A percentile compares a stretch with the other conserved stretches of the same genome.
These are phyloP conservation scores for Zaprionus kolodkinae DNA, from an alignment of 1,140 invertebrate species.

Conservation along the genomic window DNA sequence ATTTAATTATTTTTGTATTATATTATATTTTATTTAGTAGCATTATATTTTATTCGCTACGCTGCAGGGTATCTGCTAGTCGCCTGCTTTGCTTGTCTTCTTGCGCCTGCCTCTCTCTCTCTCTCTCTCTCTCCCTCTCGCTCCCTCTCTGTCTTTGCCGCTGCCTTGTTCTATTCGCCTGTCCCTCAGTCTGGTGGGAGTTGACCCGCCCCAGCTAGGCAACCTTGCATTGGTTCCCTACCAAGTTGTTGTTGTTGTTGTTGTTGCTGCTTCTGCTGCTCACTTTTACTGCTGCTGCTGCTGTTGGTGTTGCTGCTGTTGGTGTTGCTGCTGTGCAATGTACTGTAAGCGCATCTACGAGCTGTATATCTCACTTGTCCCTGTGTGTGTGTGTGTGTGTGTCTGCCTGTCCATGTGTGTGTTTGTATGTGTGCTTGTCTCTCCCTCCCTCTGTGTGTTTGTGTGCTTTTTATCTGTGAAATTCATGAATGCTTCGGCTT, in stretches of 20 bases:
- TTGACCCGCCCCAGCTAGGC: conserved; percentile 3
- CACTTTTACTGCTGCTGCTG: conserved; percentile 60
- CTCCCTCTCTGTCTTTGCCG: background rate
- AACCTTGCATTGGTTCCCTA: conserved; percentile 14
- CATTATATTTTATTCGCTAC: background rate
- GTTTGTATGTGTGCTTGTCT: conserved; percentile 7
- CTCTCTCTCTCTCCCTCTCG: too few species aligned
- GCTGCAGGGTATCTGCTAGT: background rate
- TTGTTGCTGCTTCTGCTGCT: conserved; percentile 63
- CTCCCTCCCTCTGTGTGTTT: conserved; percentile 36
- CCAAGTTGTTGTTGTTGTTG: conserved; percentile 35
- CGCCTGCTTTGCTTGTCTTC: background rate
- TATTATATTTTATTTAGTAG: background rate
- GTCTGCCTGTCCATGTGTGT: conserved; percentile 28
- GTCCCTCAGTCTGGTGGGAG: background rate
- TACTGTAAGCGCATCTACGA: conserved; percentile 76
- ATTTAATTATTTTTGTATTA: too few species aligned
- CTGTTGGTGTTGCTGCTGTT: conserved; percentile 68
- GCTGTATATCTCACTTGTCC: conserved; percentile 32
- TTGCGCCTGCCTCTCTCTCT: background rate
- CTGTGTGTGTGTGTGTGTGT: conserved; percentile 34
- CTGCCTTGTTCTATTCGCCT: conserved; percentile 11
- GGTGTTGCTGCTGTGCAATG: conserved; percentile 74
- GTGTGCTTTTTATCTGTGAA: conserved; percentile 76
- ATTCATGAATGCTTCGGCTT: conserved; percentile 83